A percentile compares a stretch with the other conserved stretches of the same genome.
Evolutionary conservation across 2,113 vertebrate species (phyloP).

Genomic region (Varanus komodoensis): DNA sequence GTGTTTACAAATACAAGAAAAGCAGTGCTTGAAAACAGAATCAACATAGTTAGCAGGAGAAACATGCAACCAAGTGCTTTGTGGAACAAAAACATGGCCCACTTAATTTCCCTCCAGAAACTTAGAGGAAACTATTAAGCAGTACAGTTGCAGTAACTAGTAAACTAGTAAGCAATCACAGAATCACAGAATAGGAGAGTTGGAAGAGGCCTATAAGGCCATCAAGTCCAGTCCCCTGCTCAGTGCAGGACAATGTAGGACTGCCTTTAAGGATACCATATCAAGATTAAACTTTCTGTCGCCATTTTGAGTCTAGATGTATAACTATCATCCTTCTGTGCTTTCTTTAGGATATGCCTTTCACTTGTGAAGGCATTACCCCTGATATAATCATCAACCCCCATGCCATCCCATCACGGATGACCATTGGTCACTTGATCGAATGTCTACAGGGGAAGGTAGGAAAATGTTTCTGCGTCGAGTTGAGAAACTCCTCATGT

Average conservation of each 20-base stretch:
- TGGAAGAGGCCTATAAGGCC: no score
- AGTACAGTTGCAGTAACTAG: background rate
- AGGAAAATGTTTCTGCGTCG: constrained; percentile 34
- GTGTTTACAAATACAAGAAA: background rate
- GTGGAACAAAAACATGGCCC: background rate
- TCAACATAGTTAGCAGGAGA: background rate
- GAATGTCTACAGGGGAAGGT: constrained; percentile 99
- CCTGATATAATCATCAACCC: constrained; percentile 99
- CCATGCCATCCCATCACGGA: constrained; percentile 97
- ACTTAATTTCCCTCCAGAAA: no score
- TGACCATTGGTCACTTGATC: constrained; percentile 99
- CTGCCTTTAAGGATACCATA: no score
- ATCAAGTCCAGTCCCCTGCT: no score
- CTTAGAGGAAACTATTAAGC: background rate
- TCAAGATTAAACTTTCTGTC: background rate
- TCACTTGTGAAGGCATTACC: constrained; percentile 97
- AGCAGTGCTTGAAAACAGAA: background rate
- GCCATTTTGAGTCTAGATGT: no score
- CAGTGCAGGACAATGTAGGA: no score
- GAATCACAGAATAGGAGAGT: no score
- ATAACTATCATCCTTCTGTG: constrained; percentile 27
- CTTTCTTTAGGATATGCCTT: constrained; percentile 93
- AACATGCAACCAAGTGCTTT: background rate
- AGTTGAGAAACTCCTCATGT: background rate
- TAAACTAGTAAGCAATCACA: no score